Evolutionary conservation across 92 coral and sea anemone species (phyloP), one percentile per base, ranked within the genome.

Genomic region (Hydrozoanthus gracilis): DNA sequence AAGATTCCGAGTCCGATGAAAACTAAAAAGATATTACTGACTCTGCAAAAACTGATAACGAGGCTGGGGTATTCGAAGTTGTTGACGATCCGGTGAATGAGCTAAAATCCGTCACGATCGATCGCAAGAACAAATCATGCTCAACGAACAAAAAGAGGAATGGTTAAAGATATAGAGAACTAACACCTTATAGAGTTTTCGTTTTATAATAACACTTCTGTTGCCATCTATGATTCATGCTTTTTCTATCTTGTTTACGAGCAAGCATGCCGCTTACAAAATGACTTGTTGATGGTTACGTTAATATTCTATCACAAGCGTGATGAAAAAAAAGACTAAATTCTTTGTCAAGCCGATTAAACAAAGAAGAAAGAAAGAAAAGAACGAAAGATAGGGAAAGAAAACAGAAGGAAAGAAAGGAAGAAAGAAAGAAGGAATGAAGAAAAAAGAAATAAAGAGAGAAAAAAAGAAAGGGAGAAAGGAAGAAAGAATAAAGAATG

Each of bases 111-210:
- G 49, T 27, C 74, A 69, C 7, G 14, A 70, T 70, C 7, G 14
- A 70, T 70, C 16, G 75, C 75, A 39, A 70, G 44, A 70, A 70
- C 44, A 50, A 70, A 70, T 39, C n/a, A 70, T 70, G 51, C 3
- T 70, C 75, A 70, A 70, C 75, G 75, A 50, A 70, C 51, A 70
- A 12, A 70, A 35, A 70, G 75, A 70, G n/a, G 51, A 27, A 15
- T 70, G n/a, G 75, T 39, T 27, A 70, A 70, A 12, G 35, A 15
- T 65, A 65, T 13, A 65, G 2, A 13, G 71, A 65, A 65, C 71
- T 4, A 65, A 65, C 35, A 70, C 15, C n/a, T 15, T 70, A 35
- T 70, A n/a, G 5, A 70, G 5, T 8, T 7, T 27, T 70, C 7
- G 5, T 70, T 35, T 70, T 70, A 35, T 70, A 70, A 10, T 39